phyloP scores from a whole-genome alignment of 2,888 invertebrate genomes.

The Anoplius nigerrimus region DNA sequence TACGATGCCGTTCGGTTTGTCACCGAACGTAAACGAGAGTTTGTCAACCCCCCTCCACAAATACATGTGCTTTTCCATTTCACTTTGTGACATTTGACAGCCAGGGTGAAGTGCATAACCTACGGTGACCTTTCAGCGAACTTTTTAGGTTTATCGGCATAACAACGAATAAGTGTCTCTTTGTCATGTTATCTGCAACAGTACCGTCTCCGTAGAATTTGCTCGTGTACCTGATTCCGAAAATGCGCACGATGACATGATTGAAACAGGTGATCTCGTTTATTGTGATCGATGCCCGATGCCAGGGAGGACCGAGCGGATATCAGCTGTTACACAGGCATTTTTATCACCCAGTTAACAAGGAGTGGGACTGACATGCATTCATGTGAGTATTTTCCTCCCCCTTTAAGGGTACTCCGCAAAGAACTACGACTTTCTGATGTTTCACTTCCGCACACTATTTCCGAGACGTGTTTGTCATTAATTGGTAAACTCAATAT shows the following conservation, averaged over 20 bases:
- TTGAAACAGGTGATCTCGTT: conserved; percentile 33
- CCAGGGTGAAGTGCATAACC: conserved; percentile 43
- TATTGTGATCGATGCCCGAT: conserved; percentile 9
- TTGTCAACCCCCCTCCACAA: conserved; percentile 70
- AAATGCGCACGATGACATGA: conserved; percentile 46
- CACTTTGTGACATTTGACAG: conserved; percentile 32
- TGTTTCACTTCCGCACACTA: too few species aligned
- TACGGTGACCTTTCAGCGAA: conserved; percentile 14
- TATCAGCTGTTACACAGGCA: conserved; percentile 30
- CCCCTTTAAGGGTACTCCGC: too few species aligned
- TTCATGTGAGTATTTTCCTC: too few species aligned
- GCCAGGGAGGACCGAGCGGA: background rate
- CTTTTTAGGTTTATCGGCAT: conserved; percentile 12
- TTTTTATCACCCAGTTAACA: background rate
- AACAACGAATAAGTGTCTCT: conserved; percentile 17
- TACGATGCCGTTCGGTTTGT: conserved; percentile 68
- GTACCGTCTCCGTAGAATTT: conserved; percentile 20
- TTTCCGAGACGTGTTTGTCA: too few species aligned
- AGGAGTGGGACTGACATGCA: too few species aligned
- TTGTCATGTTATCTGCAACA: conserved; percentile 52
- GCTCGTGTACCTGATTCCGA: conserved; percentile 1
- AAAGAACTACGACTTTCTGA: too few species aligned
- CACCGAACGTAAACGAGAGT: conserved; percentile 63
- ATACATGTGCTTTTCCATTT: conserved; percentile 65
- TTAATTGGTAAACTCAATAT: too few species aligned